phyloP scores from a whole-genome alignment of 2,888 invertebrate genomes.

The Euplexia lucipara region DNA sequence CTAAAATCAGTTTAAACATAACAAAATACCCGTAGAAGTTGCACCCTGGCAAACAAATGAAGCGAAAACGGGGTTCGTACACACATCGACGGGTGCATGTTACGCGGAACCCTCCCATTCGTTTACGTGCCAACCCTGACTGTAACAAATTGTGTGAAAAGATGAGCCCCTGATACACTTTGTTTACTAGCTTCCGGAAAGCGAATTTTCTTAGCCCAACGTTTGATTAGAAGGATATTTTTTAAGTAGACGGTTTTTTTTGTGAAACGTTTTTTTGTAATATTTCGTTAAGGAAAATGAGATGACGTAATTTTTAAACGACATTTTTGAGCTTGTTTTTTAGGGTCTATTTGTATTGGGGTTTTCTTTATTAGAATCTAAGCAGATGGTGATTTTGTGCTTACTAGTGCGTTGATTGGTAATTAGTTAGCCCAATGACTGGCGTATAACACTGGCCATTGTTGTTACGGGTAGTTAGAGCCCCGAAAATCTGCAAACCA shows the following conservation, averaged over 20 bases:
- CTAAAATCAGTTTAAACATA: constrained; percentile 14
- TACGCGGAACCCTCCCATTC: constrained; percentile 39
- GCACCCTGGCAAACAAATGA: constrained; percentile 48
- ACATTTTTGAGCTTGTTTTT: too few relatives aligned
- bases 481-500: too few relatives aligned
- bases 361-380: too few relatives aligned
- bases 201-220: not conserved
- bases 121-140: constrained; percentile 36
- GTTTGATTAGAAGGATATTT: constrained; percentile 32
- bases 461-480: too few relatives aligned
- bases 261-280: not conserved
- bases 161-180: constrained; percentile 50
- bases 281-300: not conserved
- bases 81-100: constrained; percentile 43
- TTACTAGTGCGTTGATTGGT: too few relatives aligned
- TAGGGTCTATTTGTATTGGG: too few relatives aligned
- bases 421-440: too few relatives aligned
- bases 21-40: constrained; percentile 26
- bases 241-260: constrained; percentile 2
- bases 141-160: constrained; percentile 58
- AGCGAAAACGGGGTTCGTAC: constrained; percentile 31
- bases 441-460: too few relatives aligned
- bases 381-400: too few relatives aligned
- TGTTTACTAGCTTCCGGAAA: constrained; percentile 35
- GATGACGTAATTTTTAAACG: not conserved